Conservation (phyloP, 1,140 invertebrate species). For the Bacillus rossius region DNA sequence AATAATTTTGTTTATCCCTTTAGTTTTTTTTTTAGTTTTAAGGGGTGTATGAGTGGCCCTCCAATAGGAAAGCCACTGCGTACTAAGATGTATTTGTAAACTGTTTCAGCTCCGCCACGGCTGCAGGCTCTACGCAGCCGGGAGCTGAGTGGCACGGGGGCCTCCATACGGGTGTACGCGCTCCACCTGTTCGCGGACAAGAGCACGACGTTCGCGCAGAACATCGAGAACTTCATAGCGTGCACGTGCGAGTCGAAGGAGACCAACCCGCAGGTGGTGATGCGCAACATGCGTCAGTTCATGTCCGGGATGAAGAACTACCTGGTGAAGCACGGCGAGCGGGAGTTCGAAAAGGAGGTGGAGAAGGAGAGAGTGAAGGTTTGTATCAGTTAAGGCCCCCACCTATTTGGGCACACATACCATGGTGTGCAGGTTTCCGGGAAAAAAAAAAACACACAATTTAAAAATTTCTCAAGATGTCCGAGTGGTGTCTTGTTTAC, state of each 20-base stretch:
- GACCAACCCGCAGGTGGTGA: constrained; percentile 78
- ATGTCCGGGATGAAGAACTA: constrained; percentile 98
- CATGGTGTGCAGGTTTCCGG: too few relatives aligned
- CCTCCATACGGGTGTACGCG: constrained; percentile 66
- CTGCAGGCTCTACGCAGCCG: constrained; percentile 60
- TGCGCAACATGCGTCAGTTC: constrained; percentile 93
- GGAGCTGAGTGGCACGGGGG: constrained; percentile 55
- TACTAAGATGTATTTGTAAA: too few relatives aligned
- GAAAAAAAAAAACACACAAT: too few relatives aligned
- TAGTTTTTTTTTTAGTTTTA: too few relatives aligned
- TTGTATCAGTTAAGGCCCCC: too few relatives aligned
- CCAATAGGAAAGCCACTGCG: too few relatives aligned
- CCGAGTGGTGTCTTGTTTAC: too few relatives aligned
- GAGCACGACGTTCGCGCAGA: constrained; percentile 82
- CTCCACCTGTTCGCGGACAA: constrained; percentile 77
- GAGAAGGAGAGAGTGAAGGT: constrained; percentile 80
- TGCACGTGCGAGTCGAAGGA: constrained; percentile 90
- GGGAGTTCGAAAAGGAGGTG: constrained; percentile 84
- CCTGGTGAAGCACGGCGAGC: constrained; percentile 89
- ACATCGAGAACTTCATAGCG: constrained; percentile 89
- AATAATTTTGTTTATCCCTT: too few relatives aligned
- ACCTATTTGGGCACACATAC: too few relatives aligned
- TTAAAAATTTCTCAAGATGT: too few relatives aligned
- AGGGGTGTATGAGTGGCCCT: too few relatives aligned
- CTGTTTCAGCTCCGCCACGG: constrained; percentile 60